These are phyloP conservation scores for Patella depressa DNA, from an alignment of 2,888 invertebrate genomes.

Conservation along the genomic window DNA sequence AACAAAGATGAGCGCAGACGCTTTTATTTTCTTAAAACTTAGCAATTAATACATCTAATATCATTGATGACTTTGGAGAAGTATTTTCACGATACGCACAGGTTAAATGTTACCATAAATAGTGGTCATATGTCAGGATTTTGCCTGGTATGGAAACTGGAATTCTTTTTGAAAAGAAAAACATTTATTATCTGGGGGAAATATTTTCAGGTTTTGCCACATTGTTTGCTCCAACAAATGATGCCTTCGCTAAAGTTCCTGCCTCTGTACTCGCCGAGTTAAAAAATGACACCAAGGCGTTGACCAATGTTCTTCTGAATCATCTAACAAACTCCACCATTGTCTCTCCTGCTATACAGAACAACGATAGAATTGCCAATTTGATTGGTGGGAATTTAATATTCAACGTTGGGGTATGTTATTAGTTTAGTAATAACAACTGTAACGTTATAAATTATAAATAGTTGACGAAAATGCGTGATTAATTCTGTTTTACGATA, in stretches of 20 bases:
- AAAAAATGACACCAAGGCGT: neutral
- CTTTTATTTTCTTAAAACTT: no score
- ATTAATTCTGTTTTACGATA: no score
- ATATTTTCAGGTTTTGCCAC: slow-evolving; percentile 19
- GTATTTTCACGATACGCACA: no score
- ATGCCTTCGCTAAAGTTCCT: slow-evolving; percentile 23
- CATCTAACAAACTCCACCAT: slow-evolving; percentile 20
- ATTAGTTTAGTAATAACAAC: no score
- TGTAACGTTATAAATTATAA: no score
- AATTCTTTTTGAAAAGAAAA: neutral
- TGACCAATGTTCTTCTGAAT: slow-evolving; percentile 22
- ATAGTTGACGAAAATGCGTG: no score
- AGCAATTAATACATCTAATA: no score
- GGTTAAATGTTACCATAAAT: no score
- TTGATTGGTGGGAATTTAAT: slow-evolving; percentile 15
- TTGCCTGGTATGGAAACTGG: no score
- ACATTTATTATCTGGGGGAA: neutral
- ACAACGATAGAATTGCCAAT: slow-evolving; percentile 18
- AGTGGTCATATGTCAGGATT: no score
- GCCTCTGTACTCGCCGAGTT: neutral
- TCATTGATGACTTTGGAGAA: no score
- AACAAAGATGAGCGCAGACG: no score
- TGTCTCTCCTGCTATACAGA: slow-evolving; percentile 10
- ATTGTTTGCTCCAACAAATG: slow-evolving; percentile 27
- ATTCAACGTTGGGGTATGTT: slow-evolving; percentile 8